These are phyloP conservation scores for Syritta pipiens DNA, from an alignment of 2,888 invertebrate species.

Conservation along the genomic window DNA sequence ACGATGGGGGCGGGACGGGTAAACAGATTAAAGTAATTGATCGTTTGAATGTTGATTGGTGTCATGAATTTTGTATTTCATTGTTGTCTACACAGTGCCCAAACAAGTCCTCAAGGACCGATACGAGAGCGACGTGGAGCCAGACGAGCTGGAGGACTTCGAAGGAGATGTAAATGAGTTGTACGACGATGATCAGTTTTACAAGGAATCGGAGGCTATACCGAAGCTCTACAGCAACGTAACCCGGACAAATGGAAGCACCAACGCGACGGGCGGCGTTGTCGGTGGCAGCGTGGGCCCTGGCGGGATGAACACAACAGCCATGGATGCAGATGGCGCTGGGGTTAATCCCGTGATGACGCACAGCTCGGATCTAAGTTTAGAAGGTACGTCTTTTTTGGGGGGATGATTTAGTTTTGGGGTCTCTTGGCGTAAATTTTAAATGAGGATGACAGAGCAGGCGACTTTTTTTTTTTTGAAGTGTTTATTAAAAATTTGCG, in stretches of 20 bases:
- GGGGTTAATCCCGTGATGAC: conserved; percentile 78
- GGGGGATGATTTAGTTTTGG: not conserved
- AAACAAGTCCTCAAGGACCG: conserved; percentile 90
- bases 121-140: conserved; percentile 88
- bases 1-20: too few relatives aligned
- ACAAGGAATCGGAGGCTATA: conserved; percentile 82
- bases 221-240: conserved; percentile 79
- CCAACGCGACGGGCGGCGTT: conserved; percentile 69
- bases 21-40: conserved; percentile 63
- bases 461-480: too few relatives aligned
- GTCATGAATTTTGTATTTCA: conserved; percentile 62
- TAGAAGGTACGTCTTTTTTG: conserved; percentile 75
- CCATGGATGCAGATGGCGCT: conserved; percentile 71
- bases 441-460: not conserved
- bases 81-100: conserved; percentile 83
- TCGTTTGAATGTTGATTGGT: conserved; percentile 60
- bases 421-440: not conserved
- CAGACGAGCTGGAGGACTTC: conserved; percentile 85
- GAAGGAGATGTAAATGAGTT: conserved; percentile 81
- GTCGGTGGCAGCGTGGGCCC: too few relatives aligned
- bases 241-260: conserved; percentile 71
- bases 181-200: conserved; percentile 81
- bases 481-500: too few relatives aligned
- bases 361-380: conserved; percentile 76
- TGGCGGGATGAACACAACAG: conserved; percentile 71